Evolutionary conservation across 2,113 vertebrate genomes (phyloP), one percentile per base, ranked within the genome.

Genomic region (Irena cyanogastra): DNA sequence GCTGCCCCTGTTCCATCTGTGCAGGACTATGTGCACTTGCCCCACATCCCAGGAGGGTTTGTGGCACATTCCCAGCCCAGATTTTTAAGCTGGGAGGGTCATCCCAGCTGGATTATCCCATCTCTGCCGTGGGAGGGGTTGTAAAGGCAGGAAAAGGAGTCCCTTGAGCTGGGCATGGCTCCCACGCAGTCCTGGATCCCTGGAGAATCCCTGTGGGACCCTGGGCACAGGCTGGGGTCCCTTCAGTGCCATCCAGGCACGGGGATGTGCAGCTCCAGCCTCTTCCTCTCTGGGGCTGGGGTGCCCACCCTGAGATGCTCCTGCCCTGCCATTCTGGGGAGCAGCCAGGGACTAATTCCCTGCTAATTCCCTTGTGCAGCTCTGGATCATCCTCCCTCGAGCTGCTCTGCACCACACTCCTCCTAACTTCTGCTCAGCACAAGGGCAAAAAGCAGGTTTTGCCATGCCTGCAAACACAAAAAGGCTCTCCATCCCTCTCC

Each of bases 281-380:
- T 35, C 27, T n/a, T 70, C 70, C 57, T 75, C n/a, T 1, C n/a
- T 13, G 10, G 28, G 39, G n/a, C 60, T 59, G 84, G 59, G 74
- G 61, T 41, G 13, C 49, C 41, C 52, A 35, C 8, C 50, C 79
- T 13, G 59, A 42, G 66, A 33, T 49, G 52, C 64, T 92, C 59
- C 68, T 66, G 63, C 59, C 44, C 74, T 57, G 68, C 39, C 30
- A 6, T 86, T 88, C 24, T 94, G 90, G 83, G 93, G 86, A 89
- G 21, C 86, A 94, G 83, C 83, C 94, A 90, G 16, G 79, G 88
- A 53, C 84, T 88, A 50, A 80, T 64, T 64, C 70, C 9, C 1
- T 63, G 56, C 60, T 89, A 66, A 94, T 93, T 93, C 92, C 44
- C 91, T 91, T 41, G 81, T 87, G 75, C 44, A 57, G 80, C 72